Evolutionary conservation across 53 echinoderm and acorn worm genomes (phyloP), one percentile per base, ranked within the genome.

Genomic region (Actinopyga echinites): DNA sequence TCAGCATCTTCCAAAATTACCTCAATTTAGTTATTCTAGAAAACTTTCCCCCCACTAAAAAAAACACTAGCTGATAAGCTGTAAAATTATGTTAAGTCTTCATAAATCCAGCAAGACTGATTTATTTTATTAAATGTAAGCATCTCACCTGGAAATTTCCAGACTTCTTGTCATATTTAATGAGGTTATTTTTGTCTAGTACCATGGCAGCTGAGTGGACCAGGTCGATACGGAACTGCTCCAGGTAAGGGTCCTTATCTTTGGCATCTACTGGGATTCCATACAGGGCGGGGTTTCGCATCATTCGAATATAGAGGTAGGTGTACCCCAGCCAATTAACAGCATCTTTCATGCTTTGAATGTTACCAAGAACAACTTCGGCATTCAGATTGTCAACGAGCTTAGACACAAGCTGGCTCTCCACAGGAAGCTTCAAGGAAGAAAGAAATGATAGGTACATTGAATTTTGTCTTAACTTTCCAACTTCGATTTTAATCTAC

Each of bases 231-330:
- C 99, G 83, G 42, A 92, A 89, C 52, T 85, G 92, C 61, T 99
- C 99, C 91, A 99, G 64, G 88, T 99, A 95, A 1, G 92, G 79
- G 36, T 99, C 99, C 19, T 86, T 87, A 33, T 99, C 99, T 87
- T 94, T 95, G 66, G 77, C 83, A 37, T 97, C 99, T 0, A 58
- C 92, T 40, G 90, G 85, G 40, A 99, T 92, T 24, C 94, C 94
- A 81, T 94, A 99, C n/a, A 99, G 91, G 17, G 86, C 69, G 0
- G 96, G 99, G 65, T 92, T 90, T 9, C 94, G 86, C 94, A 94
- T 94, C 97, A 99, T 99, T 36, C 94, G 89, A 74, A 99, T 99
- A 89, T 99, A 99, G 57, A 99, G 92, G 85, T 99, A 99, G 77
- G 99, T 99, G 83, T 94, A 94, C 1, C 99, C 94, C 0, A 94